Percentiles rank a stretch among this genome's conserved stretches.
Conservation (phyloP, 2,888 invertebrate genomes). For the Orchesellides sinensis region DNA sequence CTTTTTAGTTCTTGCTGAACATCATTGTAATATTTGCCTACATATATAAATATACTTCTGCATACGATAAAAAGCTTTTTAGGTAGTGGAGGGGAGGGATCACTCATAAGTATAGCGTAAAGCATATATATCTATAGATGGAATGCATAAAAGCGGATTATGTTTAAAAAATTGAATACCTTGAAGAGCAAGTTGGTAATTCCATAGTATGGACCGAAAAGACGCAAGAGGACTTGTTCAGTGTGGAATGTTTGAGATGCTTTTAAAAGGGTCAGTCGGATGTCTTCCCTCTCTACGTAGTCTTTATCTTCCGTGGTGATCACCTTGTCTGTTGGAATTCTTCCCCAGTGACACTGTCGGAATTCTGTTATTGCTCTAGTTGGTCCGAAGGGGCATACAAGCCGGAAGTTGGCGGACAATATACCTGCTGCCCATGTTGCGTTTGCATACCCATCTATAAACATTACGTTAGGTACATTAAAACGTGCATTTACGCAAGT, state of each 20-base stretch:
- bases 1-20: no score
- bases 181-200: conserved; percentile 79
- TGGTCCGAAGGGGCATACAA: conserved; percentile 75
- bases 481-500: not conserved
- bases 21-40: no score
- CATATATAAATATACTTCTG: not conserved
- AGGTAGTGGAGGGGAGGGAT: not conserved
- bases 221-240: conserved; percentile 81
- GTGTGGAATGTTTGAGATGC: conserved; percentile 80
- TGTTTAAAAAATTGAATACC: conserved; percentile 76
- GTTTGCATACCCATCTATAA: conserved; percentile 72
- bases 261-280: conserved; percentile 82
- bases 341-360: conserved; percentile 76
- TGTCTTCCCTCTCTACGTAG: conserved; percentile 79
- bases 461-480: not conserved
- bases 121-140: not conserved
- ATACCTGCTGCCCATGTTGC: conserved; percentile 76
- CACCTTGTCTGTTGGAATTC: conserved; percentile 76
- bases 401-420: conserved; percentile 75
- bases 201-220: conserved; percentile 82
- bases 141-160: conserved; percentile 9
- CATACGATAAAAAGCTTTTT: no score
- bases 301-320: conserved; percentile 74
- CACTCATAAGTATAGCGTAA: no score
- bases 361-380: conserved; percentile 75